Conservation (phyloP, 2,797 vertebrate genomes). For the Dicrostonyx torquatus region DNA sequence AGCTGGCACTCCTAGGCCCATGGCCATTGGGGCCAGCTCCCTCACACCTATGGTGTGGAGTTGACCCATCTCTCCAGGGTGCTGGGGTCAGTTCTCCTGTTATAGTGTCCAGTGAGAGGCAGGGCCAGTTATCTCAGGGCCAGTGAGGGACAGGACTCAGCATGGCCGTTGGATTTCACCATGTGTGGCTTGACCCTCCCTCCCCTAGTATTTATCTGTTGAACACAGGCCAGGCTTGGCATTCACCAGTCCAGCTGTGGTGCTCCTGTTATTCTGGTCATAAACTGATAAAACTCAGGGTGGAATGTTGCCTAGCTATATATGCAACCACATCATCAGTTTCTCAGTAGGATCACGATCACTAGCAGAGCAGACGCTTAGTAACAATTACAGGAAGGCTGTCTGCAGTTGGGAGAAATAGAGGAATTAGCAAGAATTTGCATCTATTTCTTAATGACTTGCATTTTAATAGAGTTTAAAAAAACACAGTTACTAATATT, state of each 20-base stretch:
- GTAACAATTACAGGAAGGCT: background rate
- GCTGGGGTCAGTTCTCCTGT: background rate
- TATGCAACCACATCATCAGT: background rate
- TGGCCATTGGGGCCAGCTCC: too few species aligned
- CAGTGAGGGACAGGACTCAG: background rate
- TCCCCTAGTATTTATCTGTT: background rate
- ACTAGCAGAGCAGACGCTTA: background rate
- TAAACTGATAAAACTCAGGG: background rate
- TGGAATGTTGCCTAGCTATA: background rate
- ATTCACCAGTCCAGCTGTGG: background rate
- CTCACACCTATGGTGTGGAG: too few species aligned
- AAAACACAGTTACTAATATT: background rate
- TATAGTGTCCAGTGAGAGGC: background rate
- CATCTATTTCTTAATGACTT: background rate
- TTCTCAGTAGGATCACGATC: background rate
- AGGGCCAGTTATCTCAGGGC: background rate
- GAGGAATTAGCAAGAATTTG: background rate
- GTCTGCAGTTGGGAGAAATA: background rate
- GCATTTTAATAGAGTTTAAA: background rate
- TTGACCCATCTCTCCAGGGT: too few species aligned
- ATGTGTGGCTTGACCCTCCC: background rate
- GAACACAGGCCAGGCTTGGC: background rate
- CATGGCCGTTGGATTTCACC: background rate
- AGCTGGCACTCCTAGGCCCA: background rate
- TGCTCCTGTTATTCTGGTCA: background rate